These are phyloP conservation scores for Lacanobia oleracea DNA, from an alignment of 2,888 invertebrate genomes.

Conservation along the genomic window DNA sequence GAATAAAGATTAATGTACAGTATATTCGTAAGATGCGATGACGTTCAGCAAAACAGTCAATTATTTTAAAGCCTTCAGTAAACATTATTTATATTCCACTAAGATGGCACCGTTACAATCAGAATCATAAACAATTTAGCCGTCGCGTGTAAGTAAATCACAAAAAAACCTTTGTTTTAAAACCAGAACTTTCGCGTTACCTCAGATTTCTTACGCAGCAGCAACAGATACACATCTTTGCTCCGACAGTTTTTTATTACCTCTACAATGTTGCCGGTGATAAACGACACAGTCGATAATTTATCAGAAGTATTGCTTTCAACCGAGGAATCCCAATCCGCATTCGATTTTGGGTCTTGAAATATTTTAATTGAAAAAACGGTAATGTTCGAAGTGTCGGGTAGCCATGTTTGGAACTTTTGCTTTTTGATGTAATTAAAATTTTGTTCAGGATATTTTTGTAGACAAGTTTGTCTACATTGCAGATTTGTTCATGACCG, in stretches of 20 bases:
- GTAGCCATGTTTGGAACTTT: conserved; percentile 32
- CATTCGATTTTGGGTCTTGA: conserved; percentile 50
- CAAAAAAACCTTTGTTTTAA: conserved; percentile 40
- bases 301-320: conserved; percentile 69
- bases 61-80: not conserved
- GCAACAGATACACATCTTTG: conserved; percentile 62
- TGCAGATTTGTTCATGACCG: not conserved
- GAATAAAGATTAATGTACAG: not conserved
- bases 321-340: conserved; percentile 56
- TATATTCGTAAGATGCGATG: not conserved
- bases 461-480: conserved; percentile 21
- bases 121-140: conserved; percentile 22
- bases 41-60: not conserved
- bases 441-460: conserved; percentile 16
- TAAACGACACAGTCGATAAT: conserved; percentile 65
- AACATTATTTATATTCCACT: conserved; percentile 14
- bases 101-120: not conserved
- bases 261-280: conserved; percentile 64
- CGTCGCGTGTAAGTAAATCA: conserved; percentile 42
- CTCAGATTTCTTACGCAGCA: conserved; percentile 39
- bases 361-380: conserved; percentile 63
- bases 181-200: conserved; percentile 48
- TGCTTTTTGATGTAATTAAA: conserved; percentile 30
- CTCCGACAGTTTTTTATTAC: conserved; percentile 62
- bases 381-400: conserved; percentile 41